Conservation (phyloP, 2,113 vertebrate species). For the Castor canadensis region DNA sequence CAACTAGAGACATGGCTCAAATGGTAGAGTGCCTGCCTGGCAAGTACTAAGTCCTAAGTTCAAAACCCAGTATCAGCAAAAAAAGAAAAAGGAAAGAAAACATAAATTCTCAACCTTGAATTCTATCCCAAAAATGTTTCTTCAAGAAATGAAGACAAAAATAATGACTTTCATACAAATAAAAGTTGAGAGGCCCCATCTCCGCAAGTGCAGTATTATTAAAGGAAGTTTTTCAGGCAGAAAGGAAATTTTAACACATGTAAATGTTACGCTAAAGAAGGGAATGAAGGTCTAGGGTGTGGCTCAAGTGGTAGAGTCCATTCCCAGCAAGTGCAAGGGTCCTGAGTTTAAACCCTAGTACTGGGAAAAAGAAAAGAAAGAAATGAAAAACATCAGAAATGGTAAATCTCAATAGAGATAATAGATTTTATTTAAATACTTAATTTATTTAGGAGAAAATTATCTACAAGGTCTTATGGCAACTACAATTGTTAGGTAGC, state of each 20-base stretch:
- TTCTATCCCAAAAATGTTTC: neutral
- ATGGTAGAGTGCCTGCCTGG: too few species aligned
- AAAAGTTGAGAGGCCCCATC: neutral
- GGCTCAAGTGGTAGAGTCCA: too few species aligned
- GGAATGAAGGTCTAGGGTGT: too few species aligned
- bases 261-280: neutral
- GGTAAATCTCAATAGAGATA: neutral
- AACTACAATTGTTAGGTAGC: neutral
- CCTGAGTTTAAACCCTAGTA: too few species aligned
- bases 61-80: too few species aligned
- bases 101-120: neutral
- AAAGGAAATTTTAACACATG: neutral
- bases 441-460: slow-evolving; percentile 20
- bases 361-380: too few species aligned
- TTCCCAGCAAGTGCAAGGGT: too few species aligned
- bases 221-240: neutral
- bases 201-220: neutral
- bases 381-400: neutral
- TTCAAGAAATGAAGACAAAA: neutral
- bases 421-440: neutral
- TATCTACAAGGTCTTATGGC: neutral
- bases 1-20: too few species aligned
- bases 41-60: too few species aligned
- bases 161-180: neutral
- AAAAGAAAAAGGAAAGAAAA: too few species aligned